Evolutionary conservation across 37 sponge, comb jelly and placozoan species (phyloP).

Genomic region (Halisarca cf. caerulea): DNA sequence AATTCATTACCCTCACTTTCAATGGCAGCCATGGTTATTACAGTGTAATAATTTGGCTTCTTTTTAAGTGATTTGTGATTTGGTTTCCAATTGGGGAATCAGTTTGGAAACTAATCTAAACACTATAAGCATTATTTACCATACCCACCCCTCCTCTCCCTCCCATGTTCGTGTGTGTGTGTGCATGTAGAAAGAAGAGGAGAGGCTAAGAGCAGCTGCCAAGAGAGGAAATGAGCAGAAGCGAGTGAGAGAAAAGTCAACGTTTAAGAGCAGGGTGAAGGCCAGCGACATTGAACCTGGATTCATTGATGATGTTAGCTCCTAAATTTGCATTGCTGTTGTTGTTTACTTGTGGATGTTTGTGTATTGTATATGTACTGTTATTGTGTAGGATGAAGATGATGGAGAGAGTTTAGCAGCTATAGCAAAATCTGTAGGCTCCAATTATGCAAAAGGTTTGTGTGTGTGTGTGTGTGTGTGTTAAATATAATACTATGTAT

Average conservation of each 20-base stretch:
- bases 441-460: not conserved
- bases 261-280: constrained; percentile 40
- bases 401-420: constrained; percentile 59
- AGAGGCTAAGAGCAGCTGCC: constrained; percentile 60
- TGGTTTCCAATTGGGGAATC: too few species aligned
- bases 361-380: not conserved
- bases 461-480: not conserved
- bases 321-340: not conserved
- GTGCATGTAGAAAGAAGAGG: constrained; percentile 81
- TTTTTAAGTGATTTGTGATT: too few species aligned
- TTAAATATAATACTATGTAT: too few species aligned
- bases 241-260: constrained; percentile 62
- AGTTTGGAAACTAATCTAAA: too few species aligned
- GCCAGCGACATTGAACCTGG: constrained; percentile 81
- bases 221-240: constrained; percentile 76
- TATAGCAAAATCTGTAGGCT: constrained; percentile 67
- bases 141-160: not conserved
- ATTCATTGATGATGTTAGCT: constrained; percentile 39
- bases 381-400: constrained; percentile 29
- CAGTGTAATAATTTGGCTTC: too few species aligned
- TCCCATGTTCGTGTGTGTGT: not conserved
- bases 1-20: too few species aligned
- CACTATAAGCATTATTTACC: not conserved
- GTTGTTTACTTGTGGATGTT: not conserved
- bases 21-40: too few species aligned